Base-by-base conservation (phyloP, 2,888 invertebrate species). In the Osedax fenrisi region DNA sequence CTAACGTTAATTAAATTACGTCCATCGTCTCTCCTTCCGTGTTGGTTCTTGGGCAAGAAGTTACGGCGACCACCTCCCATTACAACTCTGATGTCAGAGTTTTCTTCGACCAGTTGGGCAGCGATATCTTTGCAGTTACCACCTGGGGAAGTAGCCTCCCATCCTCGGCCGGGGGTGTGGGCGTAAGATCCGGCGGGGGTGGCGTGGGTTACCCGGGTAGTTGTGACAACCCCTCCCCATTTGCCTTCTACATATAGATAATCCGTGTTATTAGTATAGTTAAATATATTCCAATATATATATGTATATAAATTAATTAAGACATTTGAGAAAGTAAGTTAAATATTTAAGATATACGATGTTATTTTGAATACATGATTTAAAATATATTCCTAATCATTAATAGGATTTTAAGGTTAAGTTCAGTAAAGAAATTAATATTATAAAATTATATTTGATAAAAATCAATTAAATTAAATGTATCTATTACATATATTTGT, bases 201-300 rank as follows among this genome's bases (percentile, higher is more conserved):
- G 26, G 84, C 84, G 77, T 85, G 84, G 0, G 84, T 84, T 56
- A 85, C 76, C 17, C 84, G 79, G 1, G 84, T 80, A 2, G 81
- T 83, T 1, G 85, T 82, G 0, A 84, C 83, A 21, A 85, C 69
- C 0, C 84, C 85, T 0, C 80, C 81, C 23, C 81, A 79, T 76
- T 84, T 84, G 2, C 26, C 26, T 13, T 23, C 68, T 68, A 25
- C n/a, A n/a, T n/a, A n/a, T n/a, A n/a, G n/a, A n/a, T n/a, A n/a
- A n/a, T n/a, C n/a, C n/a, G n/a, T n/a, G n/a, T n/a, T n/a, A n/a
- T n/a, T n/a, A n/a, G n/a, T n/a, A n/a, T n/a, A n/a, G n/a, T n/a
- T n/a, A n/a, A n/a, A n/a, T n/a, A n/a, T n/a, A n/a, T n/a, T n/a
- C n/a, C n/a, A n/a, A n/a, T n/a, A n/a, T n/a, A n/a, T n/a, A n/a